phyloP scores from a whole-genome alignment of 2,888 invertebrate genomes.

The Encarsia formosa region DNA sequence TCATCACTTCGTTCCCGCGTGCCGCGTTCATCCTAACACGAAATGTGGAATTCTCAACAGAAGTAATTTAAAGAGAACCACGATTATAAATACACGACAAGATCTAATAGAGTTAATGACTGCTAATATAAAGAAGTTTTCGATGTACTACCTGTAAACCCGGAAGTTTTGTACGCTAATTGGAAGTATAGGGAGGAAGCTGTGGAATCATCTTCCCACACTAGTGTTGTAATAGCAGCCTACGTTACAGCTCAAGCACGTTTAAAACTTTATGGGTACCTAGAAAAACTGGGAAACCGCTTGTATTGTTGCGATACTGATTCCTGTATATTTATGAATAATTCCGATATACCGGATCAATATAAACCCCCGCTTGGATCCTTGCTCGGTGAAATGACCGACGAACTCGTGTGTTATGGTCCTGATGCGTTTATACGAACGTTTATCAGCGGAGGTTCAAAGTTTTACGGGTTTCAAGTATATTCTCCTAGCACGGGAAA shows the following conservation, averaged over 20 bases:
- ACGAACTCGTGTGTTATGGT: slow-evolving; percentile 5
- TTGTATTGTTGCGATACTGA: slow-evolving; percentile 21
- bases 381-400: slow-evolving; percentile 13
- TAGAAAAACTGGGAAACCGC: slow-evolving; percentile 35
- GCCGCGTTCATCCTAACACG: too few species aligned
- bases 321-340: slow-evolving; percentile 2
- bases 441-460: slow-evolving; percentile 11
- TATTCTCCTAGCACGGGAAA: neutral
- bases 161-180: slow-evolving; percentile 1
- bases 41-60: too few species aligned
- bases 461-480: slow-evolving; percentile 15
- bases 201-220: neutral
- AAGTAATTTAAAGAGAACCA: too few species aligned
- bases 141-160: slow-evolving; percentile 5
- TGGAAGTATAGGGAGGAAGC: neutral
- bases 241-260: slow-evolving; percentile 15
- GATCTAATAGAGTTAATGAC: too few species aligned
- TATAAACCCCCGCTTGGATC: neutral
- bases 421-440: slow-evolving; percentile 6
- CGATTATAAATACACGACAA: too few species aligned
- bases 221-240: slow-evolving; percentile 8
- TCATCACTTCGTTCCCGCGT: too few species aligned
- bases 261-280: slow-evolving; percentile 36
- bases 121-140: neutral
- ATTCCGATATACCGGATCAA: neutral